These are phyloP conservation scores for Watsonalla binaria DNA, from an alignment of 2,888 invertebrate species.

Conservation along the genomic window DNA sequence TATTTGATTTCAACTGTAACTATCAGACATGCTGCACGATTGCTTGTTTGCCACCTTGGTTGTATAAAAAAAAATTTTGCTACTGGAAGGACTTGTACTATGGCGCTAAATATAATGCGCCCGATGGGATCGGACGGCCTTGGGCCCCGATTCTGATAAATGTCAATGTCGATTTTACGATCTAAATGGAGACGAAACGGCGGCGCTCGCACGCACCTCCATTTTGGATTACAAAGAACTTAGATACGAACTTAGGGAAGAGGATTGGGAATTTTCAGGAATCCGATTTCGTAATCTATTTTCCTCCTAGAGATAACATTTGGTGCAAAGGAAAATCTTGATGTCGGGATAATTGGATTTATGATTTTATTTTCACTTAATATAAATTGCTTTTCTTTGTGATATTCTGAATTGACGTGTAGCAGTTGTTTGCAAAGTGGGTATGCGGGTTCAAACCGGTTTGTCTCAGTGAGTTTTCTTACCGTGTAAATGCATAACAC, in stretches of 20 bases:
- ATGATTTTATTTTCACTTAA: too few relatives aligned
- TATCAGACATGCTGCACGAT: background rate
- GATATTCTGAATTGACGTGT: too few relatives aligned
- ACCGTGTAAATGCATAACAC: too few relatives aligned
- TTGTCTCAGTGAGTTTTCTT: too few relatives aligned
- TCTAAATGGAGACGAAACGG: background rate
- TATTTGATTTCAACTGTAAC: too few relatives aligned
- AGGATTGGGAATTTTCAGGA: background rate
- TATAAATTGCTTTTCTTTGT: too few relatives aligned
- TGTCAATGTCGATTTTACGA: conserved; percentile 14
- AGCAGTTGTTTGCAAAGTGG: too few relatives aligned
- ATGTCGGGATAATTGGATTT: too few relatives aligned
- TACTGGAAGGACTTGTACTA: background rate
- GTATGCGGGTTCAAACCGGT: too few relatives aligned
- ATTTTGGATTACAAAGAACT: background rate
- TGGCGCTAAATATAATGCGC: conserved; percentile 13
- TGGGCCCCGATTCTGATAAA: conserved; percentile 26
- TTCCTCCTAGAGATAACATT: background rate
- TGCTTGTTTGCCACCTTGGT: background rate
- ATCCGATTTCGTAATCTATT: background rate
- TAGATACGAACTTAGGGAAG: background rate
- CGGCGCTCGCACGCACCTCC: background rate
- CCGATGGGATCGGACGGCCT: conserved; percentile 24
- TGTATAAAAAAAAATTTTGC: background rate
- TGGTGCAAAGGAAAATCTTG: too few relatives aligned